Conservation (phyloP, 2,113 vertebrate genomes). For the Gnathonemus longibarbis region DNA sequence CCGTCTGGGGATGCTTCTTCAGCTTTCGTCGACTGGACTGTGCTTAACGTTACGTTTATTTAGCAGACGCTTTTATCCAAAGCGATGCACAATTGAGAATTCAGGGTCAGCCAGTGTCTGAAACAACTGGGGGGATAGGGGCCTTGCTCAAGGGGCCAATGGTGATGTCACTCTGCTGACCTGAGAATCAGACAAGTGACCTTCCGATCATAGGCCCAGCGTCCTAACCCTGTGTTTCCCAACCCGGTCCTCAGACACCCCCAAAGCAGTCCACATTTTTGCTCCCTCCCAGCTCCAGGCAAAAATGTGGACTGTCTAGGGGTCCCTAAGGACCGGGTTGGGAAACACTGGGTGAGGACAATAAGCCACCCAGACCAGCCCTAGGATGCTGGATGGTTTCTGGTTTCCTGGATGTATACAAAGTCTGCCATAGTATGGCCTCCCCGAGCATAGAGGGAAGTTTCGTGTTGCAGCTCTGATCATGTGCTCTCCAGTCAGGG, state of each 20-base stretch:
- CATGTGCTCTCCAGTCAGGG: background rate
- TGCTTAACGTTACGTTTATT: background rate
- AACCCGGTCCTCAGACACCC: background rate
- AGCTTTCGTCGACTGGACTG: background rate
- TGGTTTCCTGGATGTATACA: slow-evolving; percentile 15
- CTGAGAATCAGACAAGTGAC: background rate
- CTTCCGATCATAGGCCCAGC: background rate
- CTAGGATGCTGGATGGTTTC: background rate
- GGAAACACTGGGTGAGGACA: background rate
- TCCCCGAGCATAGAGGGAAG: background rate
- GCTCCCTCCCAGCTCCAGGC: background rate
- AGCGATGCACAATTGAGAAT: background rate
- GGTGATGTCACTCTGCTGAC: background rate
- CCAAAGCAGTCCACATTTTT: background rate
- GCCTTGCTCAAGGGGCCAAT: background rate
- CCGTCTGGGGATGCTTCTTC: slow-evolving; percentile 26
- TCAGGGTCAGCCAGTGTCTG: background rate
- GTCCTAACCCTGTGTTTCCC: background rate
- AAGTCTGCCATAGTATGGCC: background rate
- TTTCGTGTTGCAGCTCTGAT: background rate
- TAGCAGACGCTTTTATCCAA: background rate
- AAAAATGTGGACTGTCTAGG: background rate
- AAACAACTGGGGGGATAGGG: background rate
- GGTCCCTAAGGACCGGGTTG: background rate
- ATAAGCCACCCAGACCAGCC: background rate